Conservation (phyloP, 2,888 invertebrate genomes). For the Amphiduros pacificus region DNA sequence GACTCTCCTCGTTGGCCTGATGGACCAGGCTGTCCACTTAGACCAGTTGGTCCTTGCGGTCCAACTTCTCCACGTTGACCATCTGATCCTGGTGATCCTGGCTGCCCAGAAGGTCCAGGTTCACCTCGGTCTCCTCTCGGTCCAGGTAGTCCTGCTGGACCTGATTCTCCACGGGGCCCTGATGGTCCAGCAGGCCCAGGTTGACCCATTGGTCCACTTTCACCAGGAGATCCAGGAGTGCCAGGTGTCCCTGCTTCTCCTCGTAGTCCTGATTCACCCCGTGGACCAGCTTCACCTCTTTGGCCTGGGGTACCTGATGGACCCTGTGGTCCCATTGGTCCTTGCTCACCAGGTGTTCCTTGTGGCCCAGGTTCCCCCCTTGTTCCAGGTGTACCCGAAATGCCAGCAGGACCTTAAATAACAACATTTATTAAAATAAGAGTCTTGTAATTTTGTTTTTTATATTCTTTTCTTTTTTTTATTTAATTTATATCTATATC, state of each 20-base stretch:
- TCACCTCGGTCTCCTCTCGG: constrained; percentile 8
- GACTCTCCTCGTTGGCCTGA: constrained; percentile 51
- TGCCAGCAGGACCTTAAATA: background rate
- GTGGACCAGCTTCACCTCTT: constrained; percentile 50
- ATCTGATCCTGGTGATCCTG: constrained; percentile 9
- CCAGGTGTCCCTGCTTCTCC: constrained; percentile 23
- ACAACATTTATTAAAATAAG: background rate
- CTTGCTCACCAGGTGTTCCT: background rate
- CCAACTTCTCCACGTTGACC: background rate
- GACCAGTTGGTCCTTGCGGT: constrained; percentile 12
- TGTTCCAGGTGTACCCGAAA: background rate
- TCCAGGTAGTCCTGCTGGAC: constrained; percentile 14
- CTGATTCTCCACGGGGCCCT: constrained; percentile 22
- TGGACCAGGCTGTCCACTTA: constrained; percentile 12
- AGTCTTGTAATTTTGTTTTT: background rate
- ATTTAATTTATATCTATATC: no score
- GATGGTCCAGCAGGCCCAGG: constrained; percentile 20
- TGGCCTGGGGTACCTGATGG: constrained; percentile 70
- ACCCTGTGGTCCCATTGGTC: constrained; percentile 61
- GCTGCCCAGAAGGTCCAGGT: constrained; percentile 3
- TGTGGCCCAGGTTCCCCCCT: constrained; percentile 10
- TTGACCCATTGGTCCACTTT: constrained; percentile 15
- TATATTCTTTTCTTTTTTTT: background rate
- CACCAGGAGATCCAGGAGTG: constrained; percentile 22
- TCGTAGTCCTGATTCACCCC: constrained; percentile 13